Conservation (phyloP, 2,113 vertebrate genomes). For the Xenopus tropicalis region DNA sequence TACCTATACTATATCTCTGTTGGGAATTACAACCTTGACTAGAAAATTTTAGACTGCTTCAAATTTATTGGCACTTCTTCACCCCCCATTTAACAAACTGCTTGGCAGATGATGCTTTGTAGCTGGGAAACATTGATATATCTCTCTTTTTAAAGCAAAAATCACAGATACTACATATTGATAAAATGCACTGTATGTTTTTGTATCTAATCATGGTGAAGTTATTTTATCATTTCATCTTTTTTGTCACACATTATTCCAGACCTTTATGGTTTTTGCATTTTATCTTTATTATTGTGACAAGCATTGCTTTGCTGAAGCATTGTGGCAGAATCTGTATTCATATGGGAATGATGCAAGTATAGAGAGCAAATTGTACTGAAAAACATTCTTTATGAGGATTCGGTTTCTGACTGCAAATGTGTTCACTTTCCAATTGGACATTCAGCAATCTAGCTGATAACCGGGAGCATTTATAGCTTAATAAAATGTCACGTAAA, state of each 20-base stretch:
- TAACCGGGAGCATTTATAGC: too few species aligned
- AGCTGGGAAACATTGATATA: background rate
- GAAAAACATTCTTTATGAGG: too few species aligned
- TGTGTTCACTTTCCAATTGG: too few species aligned
- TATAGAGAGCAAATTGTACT: constrained; percentile 14
- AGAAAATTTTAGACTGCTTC: too few species aligned
- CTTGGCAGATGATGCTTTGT: too few species aligned
- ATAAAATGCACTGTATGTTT: constrained; percentile 4
- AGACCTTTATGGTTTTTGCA: background rate
- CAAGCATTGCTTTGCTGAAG: constrained; percentile 45
- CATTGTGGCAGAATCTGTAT: constrained; percentile 52
- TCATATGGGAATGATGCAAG: constrained; percentile 63
- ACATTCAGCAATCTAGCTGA: too few species aligned
- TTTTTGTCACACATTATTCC: background rate
- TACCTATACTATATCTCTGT: too few species aligned
- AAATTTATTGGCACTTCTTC: too few species aligned
- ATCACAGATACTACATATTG: background rate
- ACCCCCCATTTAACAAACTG: too few species aligned
- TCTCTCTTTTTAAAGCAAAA: background rate
- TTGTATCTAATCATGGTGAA: background rate
- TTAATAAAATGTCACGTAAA: too few species aligned
- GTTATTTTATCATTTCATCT: background rate
- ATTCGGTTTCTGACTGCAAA: too few species aligned
- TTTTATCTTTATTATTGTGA: constrained; percentile 27
- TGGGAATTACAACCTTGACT: too few species aligned